Conservation (phyloP, 1,140 invertebrate genomes). For the Dendrolimus kikuchii region DNA sequence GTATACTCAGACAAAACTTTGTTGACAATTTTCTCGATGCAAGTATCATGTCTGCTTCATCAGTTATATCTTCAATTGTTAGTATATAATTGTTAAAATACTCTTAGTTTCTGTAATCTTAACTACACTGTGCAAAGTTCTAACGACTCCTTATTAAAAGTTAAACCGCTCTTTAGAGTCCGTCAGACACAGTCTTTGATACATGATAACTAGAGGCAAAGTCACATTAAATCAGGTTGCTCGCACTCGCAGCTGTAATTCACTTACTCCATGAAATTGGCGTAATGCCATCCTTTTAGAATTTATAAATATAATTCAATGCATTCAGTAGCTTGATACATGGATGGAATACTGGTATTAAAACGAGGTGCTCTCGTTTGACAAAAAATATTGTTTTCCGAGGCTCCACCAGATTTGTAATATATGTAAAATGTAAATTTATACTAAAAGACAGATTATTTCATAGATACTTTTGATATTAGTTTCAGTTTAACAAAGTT, state of each 20-base stretch:
- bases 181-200: constrained; percentile 46
- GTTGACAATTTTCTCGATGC: too few relatives aligned
- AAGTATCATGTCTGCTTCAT: too few relatives aligned
- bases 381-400: background rate
- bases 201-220: constrained; percentile 63
- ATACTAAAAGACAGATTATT: too few relatives aligned
- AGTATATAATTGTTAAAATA: too few relatives aligned
- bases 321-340: constrained; percentile 27
- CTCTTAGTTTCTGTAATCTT: constrained; percentile 11
- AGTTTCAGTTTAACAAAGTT: too few relatives aligned
- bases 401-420: too few relatives aligned
- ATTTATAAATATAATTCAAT: constrained; percentile 40
- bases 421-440: too few relatives aligned
- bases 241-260: constrained; percentile 38
- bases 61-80: too few relatives aligned
- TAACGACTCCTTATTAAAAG: constrained; percentile 62
- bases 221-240: constrained; percentile 52
- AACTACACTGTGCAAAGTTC: constrained; percentile 38
- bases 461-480: too few relatives aligned
- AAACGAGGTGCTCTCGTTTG: background rate
- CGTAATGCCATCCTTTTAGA: constrained; percentile 36
- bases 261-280: constrained; percentile 46
- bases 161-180: constrained; percentile 41
- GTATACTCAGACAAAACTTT: too few relatives aligned
- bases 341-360: constrained; percentile 6